Percentiles rank a stretch among this genome's conserved stretches.
Evolutionary conservation across 2,888 invertebrate genomes (phyloP).

Genomic region (Eristalis arbustorum): DNA sequence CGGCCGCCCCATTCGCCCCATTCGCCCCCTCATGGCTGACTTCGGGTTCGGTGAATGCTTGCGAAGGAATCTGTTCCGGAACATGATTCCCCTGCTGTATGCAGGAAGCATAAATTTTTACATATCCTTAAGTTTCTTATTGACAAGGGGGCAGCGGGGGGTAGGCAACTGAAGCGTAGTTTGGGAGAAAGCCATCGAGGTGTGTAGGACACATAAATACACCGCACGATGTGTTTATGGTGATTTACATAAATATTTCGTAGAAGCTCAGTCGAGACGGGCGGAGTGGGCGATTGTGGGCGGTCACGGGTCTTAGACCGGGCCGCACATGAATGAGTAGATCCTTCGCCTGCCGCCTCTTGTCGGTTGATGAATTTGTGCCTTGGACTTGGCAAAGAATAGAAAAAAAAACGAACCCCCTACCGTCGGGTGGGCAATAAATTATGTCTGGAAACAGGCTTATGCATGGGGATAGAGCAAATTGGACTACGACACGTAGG

Average conservation of each 20-base stretch:
- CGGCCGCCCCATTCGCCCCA: neutral
- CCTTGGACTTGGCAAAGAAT: slow-evolving; percentile 23
- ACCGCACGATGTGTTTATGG: slow-evolving; percentile 69
- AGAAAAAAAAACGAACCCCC: slow-evolving; percentile 24
- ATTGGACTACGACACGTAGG: slow-evolving; percentile 39
- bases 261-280: slow-evolving; percentile 6
- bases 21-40: too few species aligned
- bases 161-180: neutral
- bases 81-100: slow-evolving; percentile 57
- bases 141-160: slow-evolving; percentile 34
- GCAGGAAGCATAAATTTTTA: slow-evolving; percentile 55
- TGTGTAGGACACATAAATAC: slow-evolving; percentile 61
- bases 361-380: slow-evolving; percentile 64
- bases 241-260: slow-evolving; percentile 69
- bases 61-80: slow-evolving; percentile 60
- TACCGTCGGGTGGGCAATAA: slow-evolving; percentile 52
- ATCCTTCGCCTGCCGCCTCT: slow-evolving; percentile 52
- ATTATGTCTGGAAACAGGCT: slow-evolving; percentile 61
- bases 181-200: slow-evolving; percentile 23
- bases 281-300: neutral
- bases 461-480: slow-evolving; percentile 47
- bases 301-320: slow-evolving; percentile 36
- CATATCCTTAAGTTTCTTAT: slow-evolving; percentile 67
- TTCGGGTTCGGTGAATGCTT: neutral
- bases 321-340: slow-evolving; percentile 60